phyloP scores from a whole-genome alignment of 2,797 vertebrate species.

The Eulemur rubriventer region DNA sequence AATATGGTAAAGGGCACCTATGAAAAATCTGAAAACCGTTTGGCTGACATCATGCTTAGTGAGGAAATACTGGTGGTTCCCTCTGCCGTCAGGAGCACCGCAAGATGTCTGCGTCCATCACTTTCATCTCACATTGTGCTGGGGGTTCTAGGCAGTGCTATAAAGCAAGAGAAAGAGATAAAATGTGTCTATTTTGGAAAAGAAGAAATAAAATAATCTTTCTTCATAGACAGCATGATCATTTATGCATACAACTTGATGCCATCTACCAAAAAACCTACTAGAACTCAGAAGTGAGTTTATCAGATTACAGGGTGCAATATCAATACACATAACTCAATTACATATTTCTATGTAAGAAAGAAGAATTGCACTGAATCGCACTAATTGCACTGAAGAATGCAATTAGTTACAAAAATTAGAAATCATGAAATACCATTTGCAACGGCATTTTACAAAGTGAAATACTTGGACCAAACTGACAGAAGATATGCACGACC shows the following conservation, averaged over 20 bases:
- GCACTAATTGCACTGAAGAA: no score
- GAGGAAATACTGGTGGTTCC: not conserved
- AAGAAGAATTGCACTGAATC: no score
- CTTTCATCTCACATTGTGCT: not conserved
- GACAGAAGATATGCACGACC: not conserved
- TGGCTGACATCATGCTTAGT: not conserved
- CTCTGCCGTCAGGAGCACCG: not conserved
- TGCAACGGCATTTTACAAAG: not conserved
- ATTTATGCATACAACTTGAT: not conserved
- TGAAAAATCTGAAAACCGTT: not conserved
- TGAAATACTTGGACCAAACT: not conserved
- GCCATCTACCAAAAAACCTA: not conserved
- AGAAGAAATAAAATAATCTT: not conserved
- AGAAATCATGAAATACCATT: not conserved
- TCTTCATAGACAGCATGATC: not conserved
- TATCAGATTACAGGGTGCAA: not conserved
- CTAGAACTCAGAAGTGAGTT: not conserved
- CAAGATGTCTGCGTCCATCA: not conserved
- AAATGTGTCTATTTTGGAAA: not conserved
- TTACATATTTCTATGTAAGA: not conserved
- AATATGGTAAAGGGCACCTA: no score
- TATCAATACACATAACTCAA: not conserved
- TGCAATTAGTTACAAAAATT: not conserved
- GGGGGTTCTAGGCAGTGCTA: not conserved
- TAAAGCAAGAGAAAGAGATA: not conserved